These are phyloP conservation scores for Anthrax anthrax DNA, from an alignment of 2,888 invertebrate genomes.

Conservation along the genomic window DNA sequence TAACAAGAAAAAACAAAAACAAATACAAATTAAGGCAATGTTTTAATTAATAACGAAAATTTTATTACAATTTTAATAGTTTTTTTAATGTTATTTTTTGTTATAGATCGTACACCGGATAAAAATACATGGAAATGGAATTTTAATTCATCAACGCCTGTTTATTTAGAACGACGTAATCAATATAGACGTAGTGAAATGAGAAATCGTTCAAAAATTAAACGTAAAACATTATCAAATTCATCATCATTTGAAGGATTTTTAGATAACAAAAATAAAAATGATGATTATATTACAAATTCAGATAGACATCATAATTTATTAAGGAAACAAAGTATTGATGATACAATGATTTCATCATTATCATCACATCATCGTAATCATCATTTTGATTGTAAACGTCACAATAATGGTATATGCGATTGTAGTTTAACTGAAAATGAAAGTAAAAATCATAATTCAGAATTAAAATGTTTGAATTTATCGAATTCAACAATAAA, in stretches of 20 bases:
- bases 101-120: conserved; percentile 31
- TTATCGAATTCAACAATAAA: background rate
- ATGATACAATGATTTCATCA: conserved; percentile 24
- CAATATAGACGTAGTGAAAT: conserved; percentile 49
- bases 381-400: background rate
- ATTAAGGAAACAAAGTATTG: conserved; percentile 21
- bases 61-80: too few species aligned
- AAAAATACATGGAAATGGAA: conserved; percentile 35
- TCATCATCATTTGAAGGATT: conserved; percentile 29
- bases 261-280: conserved; percentile 17
- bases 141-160: conserved; percentile 64
- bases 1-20: too few species aligned
- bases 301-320: background rate
- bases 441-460: background rate
- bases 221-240: conserved; percentile 29
- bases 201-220: conserved; percentile 31
- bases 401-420: background rate
- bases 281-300: conserved; percentile 1
- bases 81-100: too few species aligned
- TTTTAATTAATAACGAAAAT: too few species aligned
- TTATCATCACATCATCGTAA: conserved; percentile 15
- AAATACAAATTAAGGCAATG: too few species aligned
- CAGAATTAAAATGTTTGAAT: background rate
- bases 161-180: conserved; percentile 77
- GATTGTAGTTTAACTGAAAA: too few species aligned